Conservation (phyloP, 2,113 vertebrate species). For the Girardinichthys multiradiatus region DNA sequence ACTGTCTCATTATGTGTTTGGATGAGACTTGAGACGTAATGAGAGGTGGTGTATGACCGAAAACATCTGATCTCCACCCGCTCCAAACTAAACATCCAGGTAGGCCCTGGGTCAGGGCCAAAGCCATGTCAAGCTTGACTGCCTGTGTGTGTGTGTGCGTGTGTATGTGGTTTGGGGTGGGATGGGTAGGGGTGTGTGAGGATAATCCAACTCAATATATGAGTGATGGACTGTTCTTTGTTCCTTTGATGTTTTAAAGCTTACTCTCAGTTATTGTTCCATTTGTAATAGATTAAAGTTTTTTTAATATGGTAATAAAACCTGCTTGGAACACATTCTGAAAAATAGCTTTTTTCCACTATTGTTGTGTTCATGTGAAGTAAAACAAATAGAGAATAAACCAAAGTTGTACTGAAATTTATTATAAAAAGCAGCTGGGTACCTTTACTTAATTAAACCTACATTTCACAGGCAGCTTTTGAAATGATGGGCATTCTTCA, state of each 20-base stretch:
- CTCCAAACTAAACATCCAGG: slow-evolving; percentile 76
- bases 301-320: no score
- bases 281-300: slow-evolving; percentile 7
- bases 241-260: slow-evolving; percentile 13
- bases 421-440: slow-evolving; percentile 45
- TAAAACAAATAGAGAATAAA: not conserved
- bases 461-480: slow-evolving; percentile 57
- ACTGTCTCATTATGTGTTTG: slow-evolving; percentile 85
- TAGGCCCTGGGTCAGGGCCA: slow-evolving; percentile 78
- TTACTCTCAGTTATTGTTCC: not conserved
- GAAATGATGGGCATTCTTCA: slow-evolving; percentile 56
- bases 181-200: no score
- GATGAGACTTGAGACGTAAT: slow-evolving; percentile 75
- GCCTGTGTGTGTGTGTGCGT: slow-evolving; percentile 38
- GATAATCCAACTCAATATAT: no score
- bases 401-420: not conserved
- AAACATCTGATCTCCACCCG: slow-evolving; percentile 80
- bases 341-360: not conserved
- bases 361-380: not conserved
- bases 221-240: slow-evolving; percentile 6
- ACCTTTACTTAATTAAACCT: slow-evolving; percentile 55
- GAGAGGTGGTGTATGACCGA: slow-evolving; percentile 77
- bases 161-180: slow-evolving; percentile 33
- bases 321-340: no score
- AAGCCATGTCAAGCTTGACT: slow-evolving; percentile 71